Conservation (phyloP, 2,113 vertebrate genomes). For the Leptobrachium ailaonicum region DNA sequence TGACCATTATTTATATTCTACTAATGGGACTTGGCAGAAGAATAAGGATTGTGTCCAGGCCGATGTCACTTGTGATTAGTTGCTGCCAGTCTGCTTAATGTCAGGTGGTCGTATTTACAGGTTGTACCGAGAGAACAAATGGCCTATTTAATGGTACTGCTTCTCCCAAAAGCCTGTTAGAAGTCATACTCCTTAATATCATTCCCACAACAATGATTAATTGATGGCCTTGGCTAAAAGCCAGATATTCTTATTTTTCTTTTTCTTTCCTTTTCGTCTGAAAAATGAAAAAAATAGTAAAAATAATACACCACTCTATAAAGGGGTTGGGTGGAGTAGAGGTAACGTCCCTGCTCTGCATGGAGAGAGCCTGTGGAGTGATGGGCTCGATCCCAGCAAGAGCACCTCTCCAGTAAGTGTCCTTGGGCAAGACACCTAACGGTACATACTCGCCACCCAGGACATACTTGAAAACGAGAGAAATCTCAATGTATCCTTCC, state of each 20-base stretch:
- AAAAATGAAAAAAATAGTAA: constrained; percentile 24
- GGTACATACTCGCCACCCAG: too few relatives aligned
- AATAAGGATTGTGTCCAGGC: constrained; percentile 51
- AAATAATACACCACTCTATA: not conserved
- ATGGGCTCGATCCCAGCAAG: too few relatives aligned
- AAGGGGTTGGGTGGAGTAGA: too few relatives aligned
- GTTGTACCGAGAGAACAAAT: constrained; percentile 43
- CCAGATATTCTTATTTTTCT: not conserved
- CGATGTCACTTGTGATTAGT: constrained; percentile 61
- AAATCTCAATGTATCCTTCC: too few relatives aligned
- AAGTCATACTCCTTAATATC: constrained; percentile 45
- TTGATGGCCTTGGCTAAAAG: constrained; percentile 22
- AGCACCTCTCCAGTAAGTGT: too few relatives aligned
- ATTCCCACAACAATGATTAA: constrained; percentile 20
- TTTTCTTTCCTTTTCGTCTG: constrained; percentile 6
- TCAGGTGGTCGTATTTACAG: constrained; percentile 33
- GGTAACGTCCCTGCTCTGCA: too few relatives aligned
- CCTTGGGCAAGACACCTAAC: too few relatives aligned
- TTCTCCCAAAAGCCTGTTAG: constrained; percentile 50
- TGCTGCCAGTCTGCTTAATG: constrained; percentile 44
- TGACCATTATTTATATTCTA: constrained; percentile 48
- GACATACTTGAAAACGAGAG: too few relatives aligned
- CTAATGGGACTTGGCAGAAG: constrained; percentile 56
- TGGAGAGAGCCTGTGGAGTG: too few relatives aligned
- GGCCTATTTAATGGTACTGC: not conserved